These are phyloP conservation scores for Ctenoplectra terminalis DNA, from an alignment of 1,140 invertebrate species.

Conservation along the genomic window DNA sequence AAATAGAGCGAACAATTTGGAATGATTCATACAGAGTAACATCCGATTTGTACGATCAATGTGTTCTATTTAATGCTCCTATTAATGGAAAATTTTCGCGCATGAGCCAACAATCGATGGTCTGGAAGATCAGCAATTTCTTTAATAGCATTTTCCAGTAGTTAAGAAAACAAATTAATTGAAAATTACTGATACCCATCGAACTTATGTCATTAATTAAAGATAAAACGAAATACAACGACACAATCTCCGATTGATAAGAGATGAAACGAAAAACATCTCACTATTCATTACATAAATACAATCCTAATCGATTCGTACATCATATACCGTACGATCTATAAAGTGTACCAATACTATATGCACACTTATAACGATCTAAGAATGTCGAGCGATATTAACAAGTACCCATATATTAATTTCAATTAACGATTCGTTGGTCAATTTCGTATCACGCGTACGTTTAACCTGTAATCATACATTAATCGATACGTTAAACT, in stretches of 20 bases:
- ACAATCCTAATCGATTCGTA: conserved; percentile 3
- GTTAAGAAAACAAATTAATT: not conserved
- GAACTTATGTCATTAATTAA: not conserved
- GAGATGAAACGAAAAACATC: not conserved
- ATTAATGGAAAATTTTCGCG: not conserved
- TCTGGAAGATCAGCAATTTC: not conserved
- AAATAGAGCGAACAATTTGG: not conserved
- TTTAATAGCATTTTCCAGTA: not conserved
- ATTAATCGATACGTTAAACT: not conserved
- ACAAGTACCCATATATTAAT: not conserved
- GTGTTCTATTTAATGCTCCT: not conserved
- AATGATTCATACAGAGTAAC: too few species aligned
- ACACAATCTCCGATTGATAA: not conserved
- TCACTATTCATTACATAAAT: not conserved
- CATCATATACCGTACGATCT: not conserved
- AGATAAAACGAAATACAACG: conserved; percentile 10
- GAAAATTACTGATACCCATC: not conserved
- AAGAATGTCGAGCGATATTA: not conserved
- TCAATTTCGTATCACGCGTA: not conserved
- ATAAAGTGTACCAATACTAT: not conserved
- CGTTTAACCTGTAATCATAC: too few species aligned
- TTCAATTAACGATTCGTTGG: not conserved
- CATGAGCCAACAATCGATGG: not conserved
- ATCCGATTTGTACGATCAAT: not conserved
- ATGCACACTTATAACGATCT: not conserved